Evolutionary conservation across 1,140 invertebrate species (phyloP), one percentile per base, ranked within the genome.

Genomic region (Reticulitermes speratus): DNA sequence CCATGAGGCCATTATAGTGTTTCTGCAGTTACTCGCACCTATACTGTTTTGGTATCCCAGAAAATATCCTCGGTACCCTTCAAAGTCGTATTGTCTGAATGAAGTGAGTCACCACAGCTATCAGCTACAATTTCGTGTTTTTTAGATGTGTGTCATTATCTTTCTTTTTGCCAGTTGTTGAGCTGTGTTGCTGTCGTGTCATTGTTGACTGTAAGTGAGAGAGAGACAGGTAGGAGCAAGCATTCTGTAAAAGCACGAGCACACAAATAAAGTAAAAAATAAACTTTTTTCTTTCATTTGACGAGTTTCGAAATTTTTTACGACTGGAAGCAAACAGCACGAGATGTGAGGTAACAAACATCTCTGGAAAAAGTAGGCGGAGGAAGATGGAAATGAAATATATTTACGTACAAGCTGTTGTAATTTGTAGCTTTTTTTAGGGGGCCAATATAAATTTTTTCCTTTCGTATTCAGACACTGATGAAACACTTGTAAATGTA

Each of bases 301-400:
- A 75, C 65, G 65, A 75, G 65, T 75, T 75, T 75, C n/a, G 65
- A 75, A n/a, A n/a, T 75, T 75, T 75, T 75, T 75, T 75, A 75
- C 65, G 65, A 75, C 65, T 30, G 14, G 65, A 30, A 75, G 65
- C 65, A 75, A 75, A 30, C 52, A 55, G 52, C 52, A 21, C 65
- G 65, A 75, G 65, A 75, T 75, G 65, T 6, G 38, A 75, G 65
- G 65, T 30, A 75, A 75, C 65, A 75, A 75, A 75, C n/a, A 75
- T 75, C 65, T 75, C n/a, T 14, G 65, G 65, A 21, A 75, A 25
- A 30, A 30, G 65, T 75, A 25, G 65, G 25, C 25, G 25, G 65
- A 6, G 25, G 14, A 25, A 0, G n/a, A 30, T n/a, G 65, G 65
- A 30, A 30, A 9, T 75, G 65, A 75, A 75, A 75, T 75, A 75